Evolutionary conservation across 2,797 vertebrate species (phyloP).

Genomic region (Eulemur albifrons): DNA sequence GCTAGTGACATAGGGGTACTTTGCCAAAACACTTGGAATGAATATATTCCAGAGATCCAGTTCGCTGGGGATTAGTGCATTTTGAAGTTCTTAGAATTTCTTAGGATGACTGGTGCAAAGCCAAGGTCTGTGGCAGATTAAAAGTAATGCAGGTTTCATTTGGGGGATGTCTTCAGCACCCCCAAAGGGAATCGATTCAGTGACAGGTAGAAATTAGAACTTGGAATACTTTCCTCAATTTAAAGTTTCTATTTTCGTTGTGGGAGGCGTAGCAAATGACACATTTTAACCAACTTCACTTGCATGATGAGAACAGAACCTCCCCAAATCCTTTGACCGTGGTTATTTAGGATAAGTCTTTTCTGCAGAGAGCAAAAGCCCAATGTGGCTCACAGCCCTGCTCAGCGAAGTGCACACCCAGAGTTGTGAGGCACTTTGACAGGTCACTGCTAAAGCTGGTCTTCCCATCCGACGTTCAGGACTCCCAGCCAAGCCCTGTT

Average conservation of each 20-base stretch:
- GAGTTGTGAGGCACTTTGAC: constrained; percentile 25
- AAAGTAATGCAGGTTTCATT: constrained; percentile 56
- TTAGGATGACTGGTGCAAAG: constrained; percentile 38
- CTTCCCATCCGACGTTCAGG: constrained; percentile 50
- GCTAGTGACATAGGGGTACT: constrained; percentile 35
- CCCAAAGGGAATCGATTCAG: neutral
- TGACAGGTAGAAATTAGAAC: neutral
- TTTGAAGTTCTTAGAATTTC: constrained; percentile 68
- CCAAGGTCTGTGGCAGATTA: constrained; percentile 43
- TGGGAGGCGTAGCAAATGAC: neutral
- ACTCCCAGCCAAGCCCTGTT: constrained; percentile 47
- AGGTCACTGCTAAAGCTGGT: constrained; percentile 3
- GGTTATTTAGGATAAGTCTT: constrained; percentile 53
- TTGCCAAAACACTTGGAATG: constrained; percentile 71
- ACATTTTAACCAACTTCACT: neutral
- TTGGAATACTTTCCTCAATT: constrained; percentile 16
- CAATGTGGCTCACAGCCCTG: neutral
- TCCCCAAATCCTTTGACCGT: constrained; percentile 5
- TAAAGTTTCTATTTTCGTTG: neutral
- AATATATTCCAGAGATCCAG: constrained; percentile 49
- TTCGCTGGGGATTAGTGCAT: constrained; percentile 43
- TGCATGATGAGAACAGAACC: constrained; percentile 40
- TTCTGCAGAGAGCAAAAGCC: constrained; percentile 40
- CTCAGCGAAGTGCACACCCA: neutral
- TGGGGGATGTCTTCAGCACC: neutral